Evolutionary conservation across 2,888 invertebrate species (phyloP).

Genomic region (Drosophila atripex): DNA sequence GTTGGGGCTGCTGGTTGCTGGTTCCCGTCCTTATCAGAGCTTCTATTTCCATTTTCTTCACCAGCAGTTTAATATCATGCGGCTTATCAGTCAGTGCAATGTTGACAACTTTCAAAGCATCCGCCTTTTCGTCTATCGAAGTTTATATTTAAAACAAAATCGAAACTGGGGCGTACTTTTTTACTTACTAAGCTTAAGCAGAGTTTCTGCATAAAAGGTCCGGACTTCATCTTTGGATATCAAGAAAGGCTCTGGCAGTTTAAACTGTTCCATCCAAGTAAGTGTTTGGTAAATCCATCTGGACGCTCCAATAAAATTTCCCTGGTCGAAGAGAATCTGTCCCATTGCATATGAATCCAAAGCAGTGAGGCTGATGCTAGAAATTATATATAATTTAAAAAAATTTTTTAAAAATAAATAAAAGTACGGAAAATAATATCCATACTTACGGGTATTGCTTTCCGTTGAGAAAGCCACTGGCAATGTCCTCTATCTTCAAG

Average conservation of each 20-base stretch:
- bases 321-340: conserved; percentile 56
- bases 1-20: conserved; percentile 3
- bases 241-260: conserved; percentile 26
- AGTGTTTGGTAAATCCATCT: conserved; percentile 71
- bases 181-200: conserved; percentile 72
- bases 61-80: conserved; percentile 54
- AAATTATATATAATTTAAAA: neutral
- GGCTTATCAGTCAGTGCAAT: conserved; percentile 50
- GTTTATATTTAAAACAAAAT: neutral
- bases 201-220: conserved; percentile 69
- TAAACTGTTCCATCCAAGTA: conserved; percentile 23
- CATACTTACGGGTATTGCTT: conserved; percentile 88
- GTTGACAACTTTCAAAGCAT: conserved; percentile 62
- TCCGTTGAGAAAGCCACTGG: conserved; percentile 92
- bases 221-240: conserved; percentile 48
- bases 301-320: conserved; percentile 51
- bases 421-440: no score
- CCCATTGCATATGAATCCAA: conserved; percentile 75
- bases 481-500: conserved; percentile 91
- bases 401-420: neutral
- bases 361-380: conserved; percentile 66
- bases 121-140: conserved; percentile 46
- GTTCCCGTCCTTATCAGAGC: conserved; percentile 56
- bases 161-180: neutral
- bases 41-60: conserved; percentile 62